Percentiles rank a stretch among this genome's conserved stretches.
phyloP scores from a whole-genome alignment of 2,113 vertebrate species.

The Apaloderma vittatum region DNA sequence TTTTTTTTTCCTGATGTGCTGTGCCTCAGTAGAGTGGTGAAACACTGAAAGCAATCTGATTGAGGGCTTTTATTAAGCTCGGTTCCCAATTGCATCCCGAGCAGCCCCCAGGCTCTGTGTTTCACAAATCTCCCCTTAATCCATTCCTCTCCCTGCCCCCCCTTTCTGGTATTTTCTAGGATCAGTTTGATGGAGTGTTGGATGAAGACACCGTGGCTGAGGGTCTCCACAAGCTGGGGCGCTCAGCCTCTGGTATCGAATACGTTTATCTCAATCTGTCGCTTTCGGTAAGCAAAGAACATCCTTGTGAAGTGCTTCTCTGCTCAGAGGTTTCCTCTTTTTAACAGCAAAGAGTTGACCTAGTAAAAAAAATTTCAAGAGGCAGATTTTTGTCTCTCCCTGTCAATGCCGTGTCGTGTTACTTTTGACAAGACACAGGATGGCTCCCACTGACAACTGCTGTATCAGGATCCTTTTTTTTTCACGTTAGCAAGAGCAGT shows the following conservation, averaged over 20 bases:
- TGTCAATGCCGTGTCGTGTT: neutral
- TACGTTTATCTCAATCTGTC: slow-evolving; percentile 83
- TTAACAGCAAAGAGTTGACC: neutral
- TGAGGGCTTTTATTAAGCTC: neutral
- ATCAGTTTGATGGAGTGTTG: slow-evolving; percentile 76
- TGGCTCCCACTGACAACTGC: neutral
- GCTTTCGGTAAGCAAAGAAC: slow-evolving; percentile 76
- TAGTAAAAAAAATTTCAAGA: neutral
- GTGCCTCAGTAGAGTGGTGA: neutral
- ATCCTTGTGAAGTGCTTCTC: neutral
- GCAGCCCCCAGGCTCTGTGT: neutral
- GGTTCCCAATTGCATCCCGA: neutral
- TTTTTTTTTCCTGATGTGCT: neutral
- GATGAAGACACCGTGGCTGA: slow-evolving; percentile 75
- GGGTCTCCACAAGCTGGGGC: slow-evolving; percentile 79
- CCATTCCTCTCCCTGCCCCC: neutral
- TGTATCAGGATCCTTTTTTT: fast-evolving
- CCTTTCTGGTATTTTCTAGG: slow-evolving; percentile 49
- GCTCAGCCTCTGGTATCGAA: slow-evolving; percentile 79
- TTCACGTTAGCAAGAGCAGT: neutral
- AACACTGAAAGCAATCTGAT: neutral
- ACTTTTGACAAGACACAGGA: neutral
- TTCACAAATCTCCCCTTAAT: neutral
- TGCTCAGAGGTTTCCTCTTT: neutral
- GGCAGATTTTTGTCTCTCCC: neutral